Conservation (phyloP, 2,113 vertebrate genomes). For the Meles meles region DNA sequence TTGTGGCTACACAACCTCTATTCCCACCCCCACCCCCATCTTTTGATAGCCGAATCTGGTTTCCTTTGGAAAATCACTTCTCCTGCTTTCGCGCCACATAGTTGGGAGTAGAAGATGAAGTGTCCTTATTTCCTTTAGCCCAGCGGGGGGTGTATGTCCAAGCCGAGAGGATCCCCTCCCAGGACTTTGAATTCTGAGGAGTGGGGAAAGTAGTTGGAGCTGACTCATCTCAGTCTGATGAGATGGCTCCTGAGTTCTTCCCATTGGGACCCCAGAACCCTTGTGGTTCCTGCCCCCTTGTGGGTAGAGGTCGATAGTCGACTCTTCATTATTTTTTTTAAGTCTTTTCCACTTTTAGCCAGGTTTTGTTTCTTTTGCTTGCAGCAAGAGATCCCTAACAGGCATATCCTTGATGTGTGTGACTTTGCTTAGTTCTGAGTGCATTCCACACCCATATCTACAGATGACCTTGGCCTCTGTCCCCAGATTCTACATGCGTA, state of each 20-base stretch:
- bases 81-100: neutral
- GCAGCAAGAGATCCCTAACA: neutral
- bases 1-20: neutral
- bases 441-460: neutral
- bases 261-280: neutral
- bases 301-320: neutral
- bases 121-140: neutral
- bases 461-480: neutral
- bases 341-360: neutral
- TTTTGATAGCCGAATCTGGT: neutral
- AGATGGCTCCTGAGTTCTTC: neutral
- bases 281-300: neutral
- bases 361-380: neutral
- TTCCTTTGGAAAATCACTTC: neutral
- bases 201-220: neutral
- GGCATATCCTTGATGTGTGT: neutral
- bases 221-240: neutral
- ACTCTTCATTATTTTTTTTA: neutral
- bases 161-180: neutral
- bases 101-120: neutral
- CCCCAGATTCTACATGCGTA: neutral
- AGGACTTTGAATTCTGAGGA: neutral
- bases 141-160: neutral
- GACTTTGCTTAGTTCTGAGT: neutral
- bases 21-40: neutral